Evolutionary conservation across 2,113 vertebrate species (phyloP).

Genomic region (Prietella phreatophila): DNA sequence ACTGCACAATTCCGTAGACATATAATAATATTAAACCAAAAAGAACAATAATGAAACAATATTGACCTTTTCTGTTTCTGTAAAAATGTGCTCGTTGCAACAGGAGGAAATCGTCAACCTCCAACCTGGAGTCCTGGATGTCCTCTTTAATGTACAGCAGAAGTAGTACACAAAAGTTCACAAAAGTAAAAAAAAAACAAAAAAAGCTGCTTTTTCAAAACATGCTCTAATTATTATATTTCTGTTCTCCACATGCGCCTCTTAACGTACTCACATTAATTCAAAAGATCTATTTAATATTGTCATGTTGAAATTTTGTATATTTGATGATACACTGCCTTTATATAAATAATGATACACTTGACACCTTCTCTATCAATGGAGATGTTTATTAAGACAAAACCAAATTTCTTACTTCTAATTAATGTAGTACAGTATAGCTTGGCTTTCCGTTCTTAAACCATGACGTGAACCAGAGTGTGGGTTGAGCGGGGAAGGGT

Average conservation of each 20-base stretch:
- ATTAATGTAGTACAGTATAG: not conserved
- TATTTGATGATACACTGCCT: not conserved
- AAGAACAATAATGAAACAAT: too few species aligned
- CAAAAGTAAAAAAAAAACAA: not conserved
- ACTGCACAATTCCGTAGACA: too few species aligned
- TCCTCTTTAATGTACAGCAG: too few species aligned
- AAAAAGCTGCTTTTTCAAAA: not conserved
- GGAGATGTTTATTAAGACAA: slow-evolving; percentile 41
- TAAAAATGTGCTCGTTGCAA: too few species aligned
- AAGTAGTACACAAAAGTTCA: not conserved
- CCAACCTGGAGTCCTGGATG: too few species aligned
- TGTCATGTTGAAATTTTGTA: not conserved
- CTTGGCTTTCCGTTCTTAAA: not conserved
- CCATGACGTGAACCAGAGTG: not conserved
- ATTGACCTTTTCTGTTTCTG: too few species aligned
- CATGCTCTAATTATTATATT: not conserved
- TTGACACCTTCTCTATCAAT: not conserved
- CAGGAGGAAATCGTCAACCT: too few species aligned
- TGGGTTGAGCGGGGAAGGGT: not conserved
- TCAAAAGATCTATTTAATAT: not conserved
- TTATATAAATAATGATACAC: not conserved
- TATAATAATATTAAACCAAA: too few species aligned
- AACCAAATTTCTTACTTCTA: not conserved
- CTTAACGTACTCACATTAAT: not conserved
- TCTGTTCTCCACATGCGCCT: not conserved